Base-by-base conservation (phyloP, 2,888 invertebrate genomes). In the Cantharis flavilabris region DNA sequence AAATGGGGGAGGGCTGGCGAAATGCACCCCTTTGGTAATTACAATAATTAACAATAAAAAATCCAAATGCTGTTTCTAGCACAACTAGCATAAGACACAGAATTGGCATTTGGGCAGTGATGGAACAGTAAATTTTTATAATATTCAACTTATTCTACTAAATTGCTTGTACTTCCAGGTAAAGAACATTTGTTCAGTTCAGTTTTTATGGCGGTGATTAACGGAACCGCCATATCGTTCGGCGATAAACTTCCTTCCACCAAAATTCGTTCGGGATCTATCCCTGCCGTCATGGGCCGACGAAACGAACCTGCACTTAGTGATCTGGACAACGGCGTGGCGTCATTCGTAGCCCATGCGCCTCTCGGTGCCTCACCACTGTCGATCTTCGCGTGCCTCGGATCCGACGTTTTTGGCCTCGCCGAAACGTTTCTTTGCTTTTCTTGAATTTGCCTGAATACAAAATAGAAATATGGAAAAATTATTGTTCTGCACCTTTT, bases 161-260 rank as follows among this genome's bases (percentile, higher is more conserved):
- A 83, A 82, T 87, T 86, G 9, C 83, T 84, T 73, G 87, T 87
- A 83, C 88, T 88, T 26, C 88, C 88, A 65, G 88, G 88, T 70
- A 88, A 82, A n/a, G 88, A 87, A 80, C 88, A 88, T 79, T 86
- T 87, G 69, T 86, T 86, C 5, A 89, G 84, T 83, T 97, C 96
- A 79, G 92, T 93, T 87, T 95, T 96, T 85, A 97, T 96, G 80
- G 96, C 95, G 67, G 94, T 93, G 83, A 97, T 96, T 26, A 96
- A 90, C 0, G 96, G 96, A 13, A 95, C 91, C 0, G 96, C 96
- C 0, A 96, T 94, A 86, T 96, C 93, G 71, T 91, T 91, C 0
- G 91, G 89, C 3, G 89, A 86, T 79, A 94, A 89, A n/a, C 89
- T 89, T 5, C 91, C 91, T 80, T 92, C 91, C 0, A 92, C 89